Evolutionary conservation across 2,113 vertebrate species (phyloP).

Genomic region (Rhinoptilus africanus): DNA sequence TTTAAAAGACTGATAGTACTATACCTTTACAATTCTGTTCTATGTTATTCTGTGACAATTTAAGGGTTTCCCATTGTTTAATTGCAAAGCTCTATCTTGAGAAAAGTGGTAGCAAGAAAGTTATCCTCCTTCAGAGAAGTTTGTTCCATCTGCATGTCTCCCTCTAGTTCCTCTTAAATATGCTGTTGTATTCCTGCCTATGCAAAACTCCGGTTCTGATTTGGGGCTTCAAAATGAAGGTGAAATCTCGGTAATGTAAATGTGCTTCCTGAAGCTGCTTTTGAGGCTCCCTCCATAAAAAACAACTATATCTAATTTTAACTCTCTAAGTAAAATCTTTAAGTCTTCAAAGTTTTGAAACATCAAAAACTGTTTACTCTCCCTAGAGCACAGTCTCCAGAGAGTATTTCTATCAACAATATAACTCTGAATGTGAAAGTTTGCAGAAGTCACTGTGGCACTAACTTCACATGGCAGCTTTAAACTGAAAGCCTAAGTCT

Average conservation of each 20-base stretch:
- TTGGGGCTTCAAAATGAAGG: neutral
- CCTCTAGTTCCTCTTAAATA: neutral
- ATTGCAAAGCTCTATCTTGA: neutral
- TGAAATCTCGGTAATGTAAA: neutral
- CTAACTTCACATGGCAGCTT: neutral
- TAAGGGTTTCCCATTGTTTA: neutral
- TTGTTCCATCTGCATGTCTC: neutral
- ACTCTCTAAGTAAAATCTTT: neutral
- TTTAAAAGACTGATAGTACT: neutral
- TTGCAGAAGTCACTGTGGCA: neutral
- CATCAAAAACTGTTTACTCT: neutral
- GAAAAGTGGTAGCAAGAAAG: neutral
- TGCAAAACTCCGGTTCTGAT: neutral
- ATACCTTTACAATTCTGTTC: neutral
- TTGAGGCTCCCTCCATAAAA: neutral
- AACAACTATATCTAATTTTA: neutral
- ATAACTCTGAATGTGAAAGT: neutral
- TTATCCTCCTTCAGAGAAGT: neutral
- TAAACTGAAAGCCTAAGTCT: neutral
- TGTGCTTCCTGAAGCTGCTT: neutral
- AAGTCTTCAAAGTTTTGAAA: neutral
- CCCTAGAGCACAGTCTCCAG: neutral
- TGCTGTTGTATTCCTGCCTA: neutral
- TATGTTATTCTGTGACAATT: neutral
- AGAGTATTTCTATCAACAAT: slow-evolving; percentile 18